A percentile compares a stretch with the other conserved stretches of the same genome.
Evolutionary conservation across 1,140 invertebrate genomes (phyloP).

Genomic region (Lordiphosa collinella): DNA sequence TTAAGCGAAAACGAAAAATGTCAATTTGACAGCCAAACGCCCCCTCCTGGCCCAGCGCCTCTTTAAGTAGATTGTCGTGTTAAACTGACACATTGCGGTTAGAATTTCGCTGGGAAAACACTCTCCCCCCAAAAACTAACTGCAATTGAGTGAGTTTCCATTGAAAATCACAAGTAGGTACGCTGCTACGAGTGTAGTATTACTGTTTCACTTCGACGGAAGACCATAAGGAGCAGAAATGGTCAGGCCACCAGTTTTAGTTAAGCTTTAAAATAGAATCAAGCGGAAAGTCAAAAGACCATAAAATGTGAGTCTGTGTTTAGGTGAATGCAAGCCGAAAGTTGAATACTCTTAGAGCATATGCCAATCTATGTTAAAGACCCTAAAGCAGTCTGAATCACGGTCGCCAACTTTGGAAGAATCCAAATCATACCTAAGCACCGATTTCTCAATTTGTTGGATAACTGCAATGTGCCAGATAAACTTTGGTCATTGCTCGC

Average conservation of each 20-base stretch:
- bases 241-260: constrained; percentile 15
- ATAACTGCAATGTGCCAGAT: no score
- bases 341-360: constrained; percentile 1
- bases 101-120: constrained; percentile 5
- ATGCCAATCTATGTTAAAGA: no score
- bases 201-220: constrained; percentile 6
- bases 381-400: no score
- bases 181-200: neutral
- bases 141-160: constrained; percentile 25
- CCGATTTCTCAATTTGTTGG: no score
- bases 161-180: constrained; percentile 26
- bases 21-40: constrained; percentile 55
- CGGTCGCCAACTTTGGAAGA: no score
- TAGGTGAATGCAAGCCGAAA: accelerated
- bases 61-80: constrained; percentile 65
- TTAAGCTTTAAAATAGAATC: constrained; percentile 61
- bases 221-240: constrained; percentile 31
- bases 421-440: no score
- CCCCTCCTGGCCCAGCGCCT: neutral
- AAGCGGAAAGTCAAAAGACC: constrained; percentile 64
- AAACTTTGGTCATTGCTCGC: constrained; percentile 28
- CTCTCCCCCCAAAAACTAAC: constrained; percentile 13
- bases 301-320: constrained; percentile 46
- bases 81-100: constrained; percentile 44
- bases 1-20: constrained; percentile 60